phyloP scores from a whole-genome alignment of 1,140 invertebrate genomes.

The Rhopalosiphum padi region DNA sequence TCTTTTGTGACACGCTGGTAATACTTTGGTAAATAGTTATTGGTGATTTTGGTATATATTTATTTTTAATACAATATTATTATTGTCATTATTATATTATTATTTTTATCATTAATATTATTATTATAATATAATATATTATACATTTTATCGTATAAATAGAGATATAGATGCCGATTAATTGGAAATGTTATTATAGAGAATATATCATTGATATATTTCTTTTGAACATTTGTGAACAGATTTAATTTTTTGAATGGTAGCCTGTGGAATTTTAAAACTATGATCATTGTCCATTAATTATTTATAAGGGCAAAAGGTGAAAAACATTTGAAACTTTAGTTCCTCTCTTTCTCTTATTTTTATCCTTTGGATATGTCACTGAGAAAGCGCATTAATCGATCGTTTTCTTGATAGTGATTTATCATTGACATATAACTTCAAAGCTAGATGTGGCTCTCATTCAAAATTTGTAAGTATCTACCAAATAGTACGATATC shows the following conservation, averaged over 20 bases:
- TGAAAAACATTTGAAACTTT: slow-evolving; percentile 19
- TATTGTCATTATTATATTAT: no score
- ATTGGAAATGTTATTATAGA: background rate
- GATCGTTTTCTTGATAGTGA: background rate
- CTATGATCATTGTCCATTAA: background rate
- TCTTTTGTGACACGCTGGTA: no score
- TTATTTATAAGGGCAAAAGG: background rate
- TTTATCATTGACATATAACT: slow-evolving; percentile 9
- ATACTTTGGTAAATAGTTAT: no score
- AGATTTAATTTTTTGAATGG: slow-evolving; percentile 2
- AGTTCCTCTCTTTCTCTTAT: background rate
- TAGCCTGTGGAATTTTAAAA: background rate
- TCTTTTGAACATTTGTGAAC: background rate
- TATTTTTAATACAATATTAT: no score
- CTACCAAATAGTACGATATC: background rate
- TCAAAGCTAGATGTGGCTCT: background rate
- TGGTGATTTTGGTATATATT: no score
- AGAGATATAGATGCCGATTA: background rate
- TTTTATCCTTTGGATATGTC: background rate
- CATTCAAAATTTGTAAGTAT: background rate
- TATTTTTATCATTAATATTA: no score
- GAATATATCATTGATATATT: background rate
- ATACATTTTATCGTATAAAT: background rate
- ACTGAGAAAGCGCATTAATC: background rate
- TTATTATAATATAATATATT: background rate